Conservation (phyloP, 2,888 invertebrate species). For the Conchocele bisecta region DNA sequence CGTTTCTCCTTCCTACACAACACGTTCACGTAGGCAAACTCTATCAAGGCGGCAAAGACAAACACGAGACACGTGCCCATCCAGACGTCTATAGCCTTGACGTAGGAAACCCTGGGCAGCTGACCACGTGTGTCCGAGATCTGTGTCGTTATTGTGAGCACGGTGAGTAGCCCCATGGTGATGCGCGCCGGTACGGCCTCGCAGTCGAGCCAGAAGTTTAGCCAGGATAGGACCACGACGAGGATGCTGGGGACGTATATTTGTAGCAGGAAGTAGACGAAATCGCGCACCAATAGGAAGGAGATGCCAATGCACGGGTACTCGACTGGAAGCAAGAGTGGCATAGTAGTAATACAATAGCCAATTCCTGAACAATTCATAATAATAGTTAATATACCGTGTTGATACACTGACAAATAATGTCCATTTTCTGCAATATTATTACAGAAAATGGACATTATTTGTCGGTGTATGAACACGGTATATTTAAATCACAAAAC, state of each 20-base stretch:
- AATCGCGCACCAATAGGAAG: conserved; percentile 47
- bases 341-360: not conserved
- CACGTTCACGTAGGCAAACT: conserved; percentile 16
- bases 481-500: no score
- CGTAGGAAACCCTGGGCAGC: conserved; percentile 57
- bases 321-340: conserved; percentile 45
- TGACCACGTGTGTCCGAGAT: conserved; percentile 57
- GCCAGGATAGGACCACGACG: conserved; percentile 62
- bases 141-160: conserved; percentile 70
- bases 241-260: conserved; percentile 60
- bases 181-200: conserved; percentile 66
- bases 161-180: conserved; percentile 65
- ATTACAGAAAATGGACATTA: not conserved
- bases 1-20: not conserved
- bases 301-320: conserved; percentile 55
- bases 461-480: not conserved
- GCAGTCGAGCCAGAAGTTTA: conserved; percentile 65
- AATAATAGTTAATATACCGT: not conserved
- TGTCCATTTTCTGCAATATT: not conserved
- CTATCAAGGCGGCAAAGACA: not conserved
- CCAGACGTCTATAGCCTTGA: conserved; percentile 15
- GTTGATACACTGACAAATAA: not conserved
- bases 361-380: not conserved
- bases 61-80: conserved; percentile 3
- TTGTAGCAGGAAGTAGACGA: conserved; percentile 54